These are phyloP conservation scores for Thamnaconus septentrionalis DNA, from an alignment of 2,113 vertebrate species.

Conservation along the genomic window DNA sequence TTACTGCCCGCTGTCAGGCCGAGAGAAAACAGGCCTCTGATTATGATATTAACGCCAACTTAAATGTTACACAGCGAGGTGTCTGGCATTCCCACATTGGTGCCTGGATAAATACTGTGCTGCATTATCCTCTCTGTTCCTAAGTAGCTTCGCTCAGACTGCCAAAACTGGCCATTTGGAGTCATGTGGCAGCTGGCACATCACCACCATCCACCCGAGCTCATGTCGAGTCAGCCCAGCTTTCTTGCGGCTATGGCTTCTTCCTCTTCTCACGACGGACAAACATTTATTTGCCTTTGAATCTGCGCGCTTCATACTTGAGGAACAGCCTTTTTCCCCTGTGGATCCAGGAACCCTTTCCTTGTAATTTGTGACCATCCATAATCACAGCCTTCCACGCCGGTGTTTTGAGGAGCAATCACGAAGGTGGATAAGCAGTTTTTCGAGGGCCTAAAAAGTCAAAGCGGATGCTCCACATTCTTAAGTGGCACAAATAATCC, in stretches of 20 bases:
- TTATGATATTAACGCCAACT: slow-evolving; percentile 50
- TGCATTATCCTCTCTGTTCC: slow-evolving; percentile 17
- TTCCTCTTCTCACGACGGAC: neutral
- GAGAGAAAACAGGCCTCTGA: slow-evolving; percentile 52
- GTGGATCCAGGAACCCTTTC: slow-evolving; percentile 1
- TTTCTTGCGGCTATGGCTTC: slow-evolving; percentile 1
- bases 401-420: neutral
- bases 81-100: slow-evolving; percentile 28
- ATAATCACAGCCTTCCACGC: neutral
- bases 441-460: neutral
- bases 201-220: slow-evolving; percentile 2
- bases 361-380: slow-evolving; percentile 6
- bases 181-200: slow-evolving; percentile 19
- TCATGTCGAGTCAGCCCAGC: neutral
- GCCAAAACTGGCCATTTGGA: slow-evolving; percentile 22
- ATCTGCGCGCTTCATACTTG: neutral
- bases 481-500: slow-evolving; percentile 41
- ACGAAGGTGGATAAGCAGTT: slow-evolving; percentile 1
- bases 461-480: slow-evolving; percentile 41
- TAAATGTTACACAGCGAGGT: slow-evolving; percentile 32
- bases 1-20: slow-evolving; percentile 28
- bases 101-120: slow-evolving; percentile 9
- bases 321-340: slow-evolving; percentile 1
- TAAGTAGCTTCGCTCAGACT: slow-evolving; percentile 7
- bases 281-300: slow-evolving; percentile 14